Conservation (phyloP, 2,888 invertebrate genomes). For the Nesidiocoris tenuis region DNA sequence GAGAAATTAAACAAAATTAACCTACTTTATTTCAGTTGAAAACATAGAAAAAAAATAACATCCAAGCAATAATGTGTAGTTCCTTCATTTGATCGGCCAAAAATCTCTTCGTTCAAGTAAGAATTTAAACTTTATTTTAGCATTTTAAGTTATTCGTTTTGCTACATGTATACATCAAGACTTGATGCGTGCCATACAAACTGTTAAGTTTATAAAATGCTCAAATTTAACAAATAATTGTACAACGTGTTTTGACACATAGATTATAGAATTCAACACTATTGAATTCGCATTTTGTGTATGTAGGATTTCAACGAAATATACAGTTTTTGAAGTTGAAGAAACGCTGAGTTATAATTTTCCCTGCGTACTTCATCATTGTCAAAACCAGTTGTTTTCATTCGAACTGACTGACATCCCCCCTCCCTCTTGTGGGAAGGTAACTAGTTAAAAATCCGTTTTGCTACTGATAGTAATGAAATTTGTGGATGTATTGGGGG, state of each 20-base stretch:
- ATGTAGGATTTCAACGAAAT: slow-evolving; percentile 35
- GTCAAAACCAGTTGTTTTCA: neutral
- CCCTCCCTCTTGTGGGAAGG: too few relatives aligned
- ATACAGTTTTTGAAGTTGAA: slow-evolving; percentile 27
- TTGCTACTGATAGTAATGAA: too few relatives aligned
- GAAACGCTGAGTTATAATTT: neutral
- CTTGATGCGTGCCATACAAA: slow-evolving; percentile 41
- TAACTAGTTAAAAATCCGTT: too few relatives aligned
- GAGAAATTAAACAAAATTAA: slow-evolving; percentile 20
- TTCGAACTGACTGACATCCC: too few relatives aligned
- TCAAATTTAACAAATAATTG: slow-evolving; percentile 29
- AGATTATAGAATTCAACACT: neutral
- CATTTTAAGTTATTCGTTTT: slow-evolving; percentile 16
- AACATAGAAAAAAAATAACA: too few relatives aligned
- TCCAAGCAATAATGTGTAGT: slow-evolving; percentile 42
- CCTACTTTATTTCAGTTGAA: slow-evolving; percentile 21
- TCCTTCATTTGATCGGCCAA: slow-evolving; percentile 40
- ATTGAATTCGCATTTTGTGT: slow-evolving; percentile 16
- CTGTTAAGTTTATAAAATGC: slow-evolving; percentile 42
- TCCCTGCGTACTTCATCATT: neutral
- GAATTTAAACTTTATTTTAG: slow-evolving; percentile 18
- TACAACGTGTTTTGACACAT: slow-evolving; percentile 23
- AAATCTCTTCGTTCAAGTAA: slow-evolving; percentile 25
- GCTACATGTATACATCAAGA: slow-evolving; percentile 30
- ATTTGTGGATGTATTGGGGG: too few relatives aligned